Percentiles rank a stretch among this genome's conserved stretches.
These are phyloP conservation scores for Antigone vipio DNA, from an alignment of 2,113 vertebrate genomes.

Conservation along the genomic window DNA sequence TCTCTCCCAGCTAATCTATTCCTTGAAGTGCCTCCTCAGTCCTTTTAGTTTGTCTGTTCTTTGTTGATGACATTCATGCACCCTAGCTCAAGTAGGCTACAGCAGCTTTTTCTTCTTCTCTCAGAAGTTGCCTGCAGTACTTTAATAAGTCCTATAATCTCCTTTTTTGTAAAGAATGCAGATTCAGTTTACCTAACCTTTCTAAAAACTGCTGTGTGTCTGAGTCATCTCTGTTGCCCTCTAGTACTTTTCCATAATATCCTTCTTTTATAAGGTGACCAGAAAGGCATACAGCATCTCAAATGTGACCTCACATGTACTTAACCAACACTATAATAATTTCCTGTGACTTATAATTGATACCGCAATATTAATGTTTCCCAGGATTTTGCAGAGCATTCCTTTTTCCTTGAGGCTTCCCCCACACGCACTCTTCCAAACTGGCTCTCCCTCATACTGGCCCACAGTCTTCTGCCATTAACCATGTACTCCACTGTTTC, in stretches of 20 bases:
- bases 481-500: background rate
- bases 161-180: conserved; percentile 1
- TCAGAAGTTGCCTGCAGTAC: conserved; percentile 11
- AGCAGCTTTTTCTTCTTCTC: background rate
- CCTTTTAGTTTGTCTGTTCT: conserved; percentile 20
- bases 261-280: conserved; percentile 52
- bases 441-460: background rate
- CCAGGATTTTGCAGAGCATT: conserved; percentile 49
- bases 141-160: conserved; percentile 41
- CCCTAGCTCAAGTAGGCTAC: background rate
- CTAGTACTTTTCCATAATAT: conserved; percentile 57
- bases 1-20: conserved; percentile 41
- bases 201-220: conserved; percentile 2
- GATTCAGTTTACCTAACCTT: conserved; percentile 57
- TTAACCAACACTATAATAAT: conserved; percentile 64
- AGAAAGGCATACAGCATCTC: conserved; percentile 36
- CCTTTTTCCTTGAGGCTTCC: conserved; percentile 7
- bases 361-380: conserved; percentile 57
- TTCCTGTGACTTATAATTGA: conserved; percentile 72
- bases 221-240: conserved; percentile 64
- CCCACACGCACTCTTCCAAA: background rate
- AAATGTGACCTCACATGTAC: conserved; percentile 44
- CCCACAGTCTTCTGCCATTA: conserved; percentile 10
- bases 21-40: conserved; percentile 10
- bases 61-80: conserved; percentile 43